phyloP scores from a whole-genome alignment of 2,113 vertebrate genomes.

The Mustela nigripes region DNA sequence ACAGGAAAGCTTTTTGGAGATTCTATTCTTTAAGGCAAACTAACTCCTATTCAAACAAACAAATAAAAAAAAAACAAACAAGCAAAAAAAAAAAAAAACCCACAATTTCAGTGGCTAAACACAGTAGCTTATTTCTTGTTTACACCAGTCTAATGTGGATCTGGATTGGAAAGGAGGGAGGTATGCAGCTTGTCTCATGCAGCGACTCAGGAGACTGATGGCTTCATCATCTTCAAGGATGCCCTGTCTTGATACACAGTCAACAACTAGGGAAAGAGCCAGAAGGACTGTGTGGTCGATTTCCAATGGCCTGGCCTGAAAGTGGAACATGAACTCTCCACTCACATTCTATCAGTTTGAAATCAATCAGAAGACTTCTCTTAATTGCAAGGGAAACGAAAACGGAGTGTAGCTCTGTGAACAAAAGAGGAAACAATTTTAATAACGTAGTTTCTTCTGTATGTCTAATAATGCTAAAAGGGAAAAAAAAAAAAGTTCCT shows the following conservation, averaged over 20 bases:
- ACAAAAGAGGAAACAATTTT: background rate
- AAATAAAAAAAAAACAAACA: background rate
- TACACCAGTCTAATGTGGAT: background rate
- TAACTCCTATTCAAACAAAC: background rate
- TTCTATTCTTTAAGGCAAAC: background rate
- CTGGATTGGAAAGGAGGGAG: background rate
- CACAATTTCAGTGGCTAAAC: background rate
- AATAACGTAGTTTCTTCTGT: background rate
- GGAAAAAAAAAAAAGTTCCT: background rate
- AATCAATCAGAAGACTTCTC: background rate
- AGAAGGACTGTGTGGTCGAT: background rate
- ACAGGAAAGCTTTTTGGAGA: background rate
- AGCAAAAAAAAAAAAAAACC: background rate
- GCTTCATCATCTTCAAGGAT: background rate
- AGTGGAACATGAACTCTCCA: background rate
- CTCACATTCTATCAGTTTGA: background rate
- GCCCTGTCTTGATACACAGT: background rate
- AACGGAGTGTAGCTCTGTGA: background rate
- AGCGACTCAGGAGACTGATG: accelerated
- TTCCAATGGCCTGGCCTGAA: background rate
- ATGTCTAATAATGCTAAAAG: background rate
- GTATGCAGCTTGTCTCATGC: background rate
- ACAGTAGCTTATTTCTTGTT: background rate
- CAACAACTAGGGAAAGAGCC: background rate
- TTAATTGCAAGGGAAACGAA: background rate